phyloP scores from a whole-genome alignment of 2,797 vertebrate genomes.

The Paratrypauchen microcephalus region DNA sequence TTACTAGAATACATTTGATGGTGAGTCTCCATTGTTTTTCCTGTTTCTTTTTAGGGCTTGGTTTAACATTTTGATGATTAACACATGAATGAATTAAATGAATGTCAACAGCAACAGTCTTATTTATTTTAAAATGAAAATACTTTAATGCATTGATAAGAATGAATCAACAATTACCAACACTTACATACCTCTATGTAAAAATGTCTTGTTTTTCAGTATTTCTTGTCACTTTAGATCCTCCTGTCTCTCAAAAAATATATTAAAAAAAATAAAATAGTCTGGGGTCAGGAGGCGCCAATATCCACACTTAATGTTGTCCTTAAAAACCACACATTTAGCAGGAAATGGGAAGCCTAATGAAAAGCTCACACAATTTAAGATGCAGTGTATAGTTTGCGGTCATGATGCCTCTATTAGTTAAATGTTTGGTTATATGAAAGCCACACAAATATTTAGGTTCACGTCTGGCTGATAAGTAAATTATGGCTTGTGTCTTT shows the following conservation, averaged over 20 bases:
- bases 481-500: constrained; percentile 25
- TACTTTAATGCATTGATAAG: background rate
- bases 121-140: background rate
- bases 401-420: constrained; percentile 1
- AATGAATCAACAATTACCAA: background rate
- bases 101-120: too few relatives aligned
- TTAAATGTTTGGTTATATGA: constrained; percentile 6
- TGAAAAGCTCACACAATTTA: constrained; percentile 2
- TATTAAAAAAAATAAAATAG: background rate
- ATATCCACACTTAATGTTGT: background rate
- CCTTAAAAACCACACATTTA: constrained; percentile 5
- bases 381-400: background rate
- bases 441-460: constrained; percentile 10
- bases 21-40: too few relatives aligned
- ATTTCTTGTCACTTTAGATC: background rate
- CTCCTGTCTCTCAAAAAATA: background rate
- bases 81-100: too few relatives aligned
- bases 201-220: background rate
- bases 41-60: too few relatives aligned
- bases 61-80: too few relatives aligned
- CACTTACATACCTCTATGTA: background rate
- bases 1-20: too few relatives aligned
- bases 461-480: constrained; percentile 19
- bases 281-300: background rate
- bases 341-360: background rate